Conservation (phyloP, 53 echinoderm and acorn worm genomes). For the Stichopus horrens region DNA sequence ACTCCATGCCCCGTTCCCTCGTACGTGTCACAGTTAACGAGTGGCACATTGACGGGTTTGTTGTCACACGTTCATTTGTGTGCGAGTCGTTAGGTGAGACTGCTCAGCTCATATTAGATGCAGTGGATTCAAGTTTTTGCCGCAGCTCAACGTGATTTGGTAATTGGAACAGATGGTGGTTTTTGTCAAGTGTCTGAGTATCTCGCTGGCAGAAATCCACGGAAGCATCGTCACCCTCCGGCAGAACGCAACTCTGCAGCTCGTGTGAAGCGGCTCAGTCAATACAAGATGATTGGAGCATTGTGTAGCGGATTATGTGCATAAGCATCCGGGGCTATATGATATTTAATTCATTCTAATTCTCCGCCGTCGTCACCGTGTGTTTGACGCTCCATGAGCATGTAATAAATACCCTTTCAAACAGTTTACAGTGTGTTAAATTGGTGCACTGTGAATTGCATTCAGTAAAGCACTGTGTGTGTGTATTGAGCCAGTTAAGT, state of each 20-base stretch:
- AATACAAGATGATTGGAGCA: not conserved
- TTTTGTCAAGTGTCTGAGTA: not conserved
- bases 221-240: constrained; percentile 13
- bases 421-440: no score
- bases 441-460: no score
- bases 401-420: no score
- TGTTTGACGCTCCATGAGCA: no score
- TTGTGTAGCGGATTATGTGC: no score
- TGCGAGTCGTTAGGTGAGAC: constrained; percentile 7
- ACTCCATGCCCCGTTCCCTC: not conserved
- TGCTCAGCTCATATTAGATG: not conserved
- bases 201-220: constrained; percentile 17
- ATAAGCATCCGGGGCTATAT: no score
- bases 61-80: not conserved
- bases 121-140: constrained; percentile 5
- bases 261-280: not conserved
- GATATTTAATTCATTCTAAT: no score
- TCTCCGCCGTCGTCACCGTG: no score
- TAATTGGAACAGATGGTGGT: constrained; percentile 41
- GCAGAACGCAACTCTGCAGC: not conserved
- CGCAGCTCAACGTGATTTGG: not conserved
- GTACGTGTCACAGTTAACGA: not conserved
- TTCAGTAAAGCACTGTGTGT: no score
- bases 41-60: not conserved
- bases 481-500: no score